Conservation (phyloP, 2,888 invertebrate genomes). For the Hydraecia micacea region DNA sequence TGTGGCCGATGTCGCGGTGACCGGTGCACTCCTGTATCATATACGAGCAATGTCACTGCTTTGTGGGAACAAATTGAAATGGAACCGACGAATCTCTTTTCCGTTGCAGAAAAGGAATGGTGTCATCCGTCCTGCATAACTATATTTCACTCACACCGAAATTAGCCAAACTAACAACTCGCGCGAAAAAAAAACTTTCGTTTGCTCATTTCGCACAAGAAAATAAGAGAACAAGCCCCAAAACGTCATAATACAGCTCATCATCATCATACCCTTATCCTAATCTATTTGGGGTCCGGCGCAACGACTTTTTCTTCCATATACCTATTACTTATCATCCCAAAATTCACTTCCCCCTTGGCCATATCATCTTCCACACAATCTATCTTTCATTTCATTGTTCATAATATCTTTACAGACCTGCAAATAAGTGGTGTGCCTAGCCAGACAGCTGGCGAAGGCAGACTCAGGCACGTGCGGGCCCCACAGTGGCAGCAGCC, state of each 20-base stretch:
- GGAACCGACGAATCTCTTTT: neutral
- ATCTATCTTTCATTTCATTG: neutral
- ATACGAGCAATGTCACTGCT: neutral
- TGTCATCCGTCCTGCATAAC: neutral
- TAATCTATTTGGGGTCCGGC: no score
- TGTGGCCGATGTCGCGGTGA: slow-evolving; percentile 94
- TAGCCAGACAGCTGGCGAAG: slow-evolving; percentile 97
- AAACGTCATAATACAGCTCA: neutral
- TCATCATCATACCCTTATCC: no score
- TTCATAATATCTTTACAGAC: slow-evolving; percentile 67
- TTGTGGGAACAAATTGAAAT: accelerated
- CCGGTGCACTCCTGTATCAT: slow-evolving; percentile 91
- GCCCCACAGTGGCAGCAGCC: slow-evolving; percentile 98
- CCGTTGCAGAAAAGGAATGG: neutral
- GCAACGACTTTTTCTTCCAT: neutral
- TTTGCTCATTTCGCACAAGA: neutral
- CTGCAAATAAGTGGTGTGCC: slow-evolving; percentile 96
- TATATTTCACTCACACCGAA: neutral
- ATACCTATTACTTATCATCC: neutral
- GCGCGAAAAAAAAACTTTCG: neutral
- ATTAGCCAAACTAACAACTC: no score
- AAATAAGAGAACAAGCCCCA: no score
- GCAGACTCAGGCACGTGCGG: slow-evolving; percentile 98
- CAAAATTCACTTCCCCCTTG: no score
- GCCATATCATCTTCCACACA: no score